A percentile compares a stretch with the other conserved stretches of the same genome.
phyloP scores from a whole-genome alignment of 2,888 invertebrate genomes.

The Griposia aprilina region DNA sequence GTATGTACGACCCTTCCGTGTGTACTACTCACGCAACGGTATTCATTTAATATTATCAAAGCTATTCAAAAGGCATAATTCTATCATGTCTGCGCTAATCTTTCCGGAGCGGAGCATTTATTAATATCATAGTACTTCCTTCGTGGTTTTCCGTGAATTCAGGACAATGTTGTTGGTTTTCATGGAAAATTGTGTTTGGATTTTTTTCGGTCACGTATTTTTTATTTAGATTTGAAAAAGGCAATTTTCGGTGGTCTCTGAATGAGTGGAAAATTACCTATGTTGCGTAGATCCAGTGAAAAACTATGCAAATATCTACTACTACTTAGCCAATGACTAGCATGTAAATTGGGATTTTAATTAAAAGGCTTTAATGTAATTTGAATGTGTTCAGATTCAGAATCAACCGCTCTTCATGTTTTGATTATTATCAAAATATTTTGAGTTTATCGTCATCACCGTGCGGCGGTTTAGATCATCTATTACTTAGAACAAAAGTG shows the following conservation, averaged over 20 bases:
- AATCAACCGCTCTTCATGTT: too few relatives aligned
- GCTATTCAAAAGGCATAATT: conserved; percentile 71
- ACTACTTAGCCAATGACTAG: too few relatives aligned
- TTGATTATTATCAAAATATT: too few relatives aligned
- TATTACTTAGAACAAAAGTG: too few relatives aligned
- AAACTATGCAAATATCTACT: too few relatives aligned
- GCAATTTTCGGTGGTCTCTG: background rate
- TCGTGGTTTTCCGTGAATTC: conserved; percentile 44
- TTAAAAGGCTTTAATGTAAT: too few relatives aligned
- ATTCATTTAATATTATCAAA: conserved; percentile 70
- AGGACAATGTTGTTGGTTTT: conserved; percentile 36
- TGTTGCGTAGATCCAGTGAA: too few relatives aligned
- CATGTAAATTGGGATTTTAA: too few relatives aligned
- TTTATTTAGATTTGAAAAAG: conserved; percentile 31
- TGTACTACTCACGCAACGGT: conserved; percentile 41
- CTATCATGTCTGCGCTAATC: conserved; percentile 61
- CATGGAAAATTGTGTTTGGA: conserved; percentile 14
- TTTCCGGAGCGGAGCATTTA: conserved; percentile 54
- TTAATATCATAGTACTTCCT: conserved; percentile 63
- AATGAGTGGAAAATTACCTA: too few relatives aligned
- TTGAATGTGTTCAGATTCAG: too few relatives aligned
- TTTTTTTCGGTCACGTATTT: conserved; percentile 38
- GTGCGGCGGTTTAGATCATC: too few relatives aligned
- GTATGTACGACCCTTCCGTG: conserved; percentile 12
- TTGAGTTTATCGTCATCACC: too few relatives aligned